Base-by-base conservation (phyloP, 2,113 vertebrate species). In the Gymnarchus niloticus region DNA sequence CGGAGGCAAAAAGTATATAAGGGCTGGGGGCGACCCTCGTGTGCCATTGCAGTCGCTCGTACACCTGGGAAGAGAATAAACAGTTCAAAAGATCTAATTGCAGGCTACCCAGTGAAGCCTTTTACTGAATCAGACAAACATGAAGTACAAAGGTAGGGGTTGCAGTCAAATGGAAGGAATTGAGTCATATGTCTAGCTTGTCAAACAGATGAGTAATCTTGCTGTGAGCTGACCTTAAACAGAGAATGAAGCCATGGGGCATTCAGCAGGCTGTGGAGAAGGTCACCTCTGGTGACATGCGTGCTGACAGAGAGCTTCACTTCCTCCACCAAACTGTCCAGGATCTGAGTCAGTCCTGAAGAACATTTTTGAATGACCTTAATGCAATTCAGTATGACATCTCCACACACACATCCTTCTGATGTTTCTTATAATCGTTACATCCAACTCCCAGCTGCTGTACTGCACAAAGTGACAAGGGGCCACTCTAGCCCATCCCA, bases 181-280 rank as follows among this genome's bases (percentile, higher is more conserved):
- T 37, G 48, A 56, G n/a, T 56, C 3, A 28, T 14, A 28, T 23
- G 23, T 56, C 49, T 52, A 12, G 14, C n/a, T 8, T 9, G 9
- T n/a, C 10, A 23, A 44, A 59, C 54, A 2, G 37, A 21, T 6
- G 33, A 17, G 37, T n/a, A 54, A 44, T 41, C 14, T 56, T 83
- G 28, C 48, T 3, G 1, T 61, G 4, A 8, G 19, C 83, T 90
- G 87, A 98, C 97, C 95, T 96, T 96, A 0, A 99, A 90, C 86
- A 99, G 93, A 2, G 96, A 93, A 84, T 90, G 94, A 12, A 99
- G 95, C 96, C 97, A 98, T 0, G 89, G 96, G 0, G 96, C 95
- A 48, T 92, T 93, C 84, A 99, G 96, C 28, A 98, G 94, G 85
- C 96, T 94, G 0, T 97, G 95, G 0, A 98, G 92, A n/a, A 96